These are phyloP conservation scores for Anthophora plumipes DNA, from an alignment of 2,888 invertebrate genomes.

Conservation along the genomic window DNA sequence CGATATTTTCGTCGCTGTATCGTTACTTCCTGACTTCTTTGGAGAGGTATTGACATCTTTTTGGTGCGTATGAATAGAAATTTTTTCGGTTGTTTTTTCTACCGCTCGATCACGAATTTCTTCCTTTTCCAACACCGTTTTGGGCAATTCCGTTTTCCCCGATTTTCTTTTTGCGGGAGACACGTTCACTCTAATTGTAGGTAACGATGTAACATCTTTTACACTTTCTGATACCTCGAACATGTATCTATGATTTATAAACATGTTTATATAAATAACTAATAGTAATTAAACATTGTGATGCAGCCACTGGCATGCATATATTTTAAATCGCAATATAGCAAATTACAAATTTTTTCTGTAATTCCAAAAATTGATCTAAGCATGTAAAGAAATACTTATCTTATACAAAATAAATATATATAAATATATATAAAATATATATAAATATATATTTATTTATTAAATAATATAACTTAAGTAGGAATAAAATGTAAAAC, in stretches of 20 bases:
- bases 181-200: conserved; percentile 76
- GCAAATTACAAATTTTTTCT: not conserved
- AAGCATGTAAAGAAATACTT: not conserved
- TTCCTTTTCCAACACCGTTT: conserved; percentile 20
- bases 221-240: conserved; percentile 71
- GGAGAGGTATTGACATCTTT: conserved; percentile 10
- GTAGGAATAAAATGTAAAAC: not conserved
- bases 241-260: conserved; percentile 69
- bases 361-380: not conserved
- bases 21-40: conserved; percentile 33
- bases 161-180: conserved; percentile 68
- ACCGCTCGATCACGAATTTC: not conserved
- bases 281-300: not conserved
- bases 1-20: not conserved
- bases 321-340: not conserved
- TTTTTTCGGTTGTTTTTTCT: not conserved
- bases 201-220: conserved; percentile 66
- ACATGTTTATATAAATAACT: conserved; percentile 21
- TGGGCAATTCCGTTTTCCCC: conserved; percentile 8
- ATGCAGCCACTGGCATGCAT: not conserved
- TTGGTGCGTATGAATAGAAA: not conserved
- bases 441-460: not conserved
- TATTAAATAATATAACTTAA: not conserved
- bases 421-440: not conserved
- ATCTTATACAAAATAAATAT: not conserved